Base-by-base conservation (phyloP, 2,797 vertebrate genomes). In the Crenichthys baileyi region DNA sequence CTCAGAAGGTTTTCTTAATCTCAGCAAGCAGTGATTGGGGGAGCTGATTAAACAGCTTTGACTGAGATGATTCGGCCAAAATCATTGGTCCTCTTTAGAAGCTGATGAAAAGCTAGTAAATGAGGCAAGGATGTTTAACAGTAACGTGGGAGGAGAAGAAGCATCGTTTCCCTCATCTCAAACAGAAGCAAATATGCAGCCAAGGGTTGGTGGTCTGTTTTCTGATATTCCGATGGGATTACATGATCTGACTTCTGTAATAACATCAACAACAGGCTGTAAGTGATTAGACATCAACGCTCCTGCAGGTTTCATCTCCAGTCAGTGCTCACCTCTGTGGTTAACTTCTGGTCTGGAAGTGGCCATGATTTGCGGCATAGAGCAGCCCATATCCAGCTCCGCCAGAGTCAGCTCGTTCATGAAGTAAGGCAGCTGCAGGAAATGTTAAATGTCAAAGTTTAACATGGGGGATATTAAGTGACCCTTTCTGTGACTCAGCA, bases 331-430 rank as follows among this genome's bases (percentile, higher is more conserved):
- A 97, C 97, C 97, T 96, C 84, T 95, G 82, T 94, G 91, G 65
- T 97, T 93, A 55, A 97, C 75, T 36, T 94, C 94, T 70, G 97
- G 97, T 63, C 75, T 92, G 76, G 96, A 97, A 67, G 95, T 91
- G 0, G 93, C 82, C 12, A 92, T 92, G 73, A 98, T 92, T 0
- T 94, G 96, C 0, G 97, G 97, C 94, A 97, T 90, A 8, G 95
- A 95, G 11, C 93, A 94, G 78, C 97, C 97, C 97, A 98, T 97
- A 83, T 98, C 96, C 93, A 98, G 82, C 83, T 97, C 97, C 0
- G 96, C 97, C 84, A 98, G 93, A 0, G 93, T 95, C 90, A 98
- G 93, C 85, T 97, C 97, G 1, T 98, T 96, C 97, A 98, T 97
- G 78, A 98, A 98, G 82, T 97, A 97, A 0, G 97, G 97, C 91